phyloP scores from a whole-genome alignment of 2,888 invertebrate genomes.

The Drosophila ustulata region DNA sequence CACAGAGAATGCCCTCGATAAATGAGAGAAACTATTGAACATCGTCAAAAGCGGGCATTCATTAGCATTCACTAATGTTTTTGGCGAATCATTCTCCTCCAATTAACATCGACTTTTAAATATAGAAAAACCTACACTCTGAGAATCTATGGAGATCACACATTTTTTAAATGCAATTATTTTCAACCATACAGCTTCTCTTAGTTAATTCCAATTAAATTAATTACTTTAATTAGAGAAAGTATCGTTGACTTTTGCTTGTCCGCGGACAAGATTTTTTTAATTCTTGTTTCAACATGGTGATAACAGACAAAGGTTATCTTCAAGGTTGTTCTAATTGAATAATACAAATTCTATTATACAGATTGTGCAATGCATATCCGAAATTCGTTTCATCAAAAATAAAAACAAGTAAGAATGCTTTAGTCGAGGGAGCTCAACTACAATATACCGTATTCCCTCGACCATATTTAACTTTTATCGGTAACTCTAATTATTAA shows the following conservation, averaged over 20 bases:
- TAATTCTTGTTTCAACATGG: not conserved
- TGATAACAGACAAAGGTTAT: not conserved
- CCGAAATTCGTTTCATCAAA: not conserved
- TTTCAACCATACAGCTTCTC: not conserved
- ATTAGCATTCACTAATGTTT: constrained; percentile 3
- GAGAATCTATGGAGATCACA: not conserved
- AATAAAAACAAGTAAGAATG: too few species aligned
- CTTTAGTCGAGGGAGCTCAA: too few species aligned
- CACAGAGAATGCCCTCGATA: not conserved
- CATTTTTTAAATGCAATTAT: not conserved
- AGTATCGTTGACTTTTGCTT: not conserved
- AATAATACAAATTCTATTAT: not conserved
- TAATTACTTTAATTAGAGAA: not conserved
- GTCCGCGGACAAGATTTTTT: not conserved
- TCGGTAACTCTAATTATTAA: too few species aligned
- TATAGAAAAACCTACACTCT: constrained; percentile 1
- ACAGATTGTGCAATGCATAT: not conserved
- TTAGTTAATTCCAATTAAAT: not conserved
- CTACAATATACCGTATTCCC: too few species aligned
- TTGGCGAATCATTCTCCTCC: not conserved
- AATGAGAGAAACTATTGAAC: not conserved
- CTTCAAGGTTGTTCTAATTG: not conserved
- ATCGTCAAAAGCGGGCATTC: not conserved
- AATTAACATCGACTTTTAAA: constrained; percentile 18
- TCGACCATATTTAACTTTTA: too few species aligned